A percentile compares a stretch with the other conserved stretches of the same genome.
phyloP scores from a whole-genome alignment of 2,113 vertebrate genomes.

The Meleagris gallopavo region DNA sequence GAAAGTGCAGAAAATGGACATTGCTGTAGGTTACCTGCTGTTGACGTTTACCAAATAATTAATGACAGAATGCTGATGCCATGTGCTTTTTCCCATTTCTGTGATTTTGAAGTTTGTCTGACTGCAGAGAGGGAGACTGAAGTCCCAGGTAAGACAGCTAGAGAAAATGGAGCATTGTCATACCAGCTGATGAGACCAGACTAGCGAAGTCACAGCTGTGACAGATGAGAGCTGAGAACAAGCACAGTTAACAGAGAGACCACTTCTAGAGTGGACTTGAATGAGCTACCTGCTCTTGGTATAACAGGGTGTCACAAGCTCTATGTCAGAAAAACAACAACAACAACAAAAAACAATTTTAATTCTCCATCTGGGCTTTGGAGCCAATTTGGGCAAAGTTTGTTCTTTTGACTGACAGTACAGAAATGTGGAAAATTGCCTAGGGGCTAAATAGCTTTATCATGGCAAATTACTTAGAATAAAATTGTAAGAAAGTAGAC shows the following conservation, averaged over 20 bases:
- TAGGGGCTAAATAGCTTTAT: background rate
- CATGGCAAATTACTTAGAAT: background rate
- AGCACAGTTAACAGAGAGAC: background rate
- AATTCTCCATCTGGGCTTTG: background rate
- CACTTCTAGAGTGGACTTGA: background rate
- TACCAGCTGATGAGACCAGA: background rate
- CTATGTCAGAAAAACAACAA: background rate
- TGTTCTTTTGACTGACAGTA: background rate
- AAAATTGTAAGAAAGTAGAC: background rate
- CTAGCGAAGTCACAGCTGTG: background rate
- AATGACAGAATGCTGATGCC: background rate
- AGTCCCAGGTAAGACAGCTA: background rate
- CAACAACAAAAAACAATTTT: background rate
- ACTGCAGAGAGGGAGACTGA: background rate
- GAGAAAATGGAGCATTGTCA: background rate
- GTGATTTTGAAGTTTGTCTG: background rate
- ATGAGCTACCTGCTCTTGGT: background rate
- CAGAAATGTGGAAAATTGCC: background rate
- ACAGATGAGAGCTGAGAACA: background rate
- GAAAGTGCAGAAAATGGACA: background rate
- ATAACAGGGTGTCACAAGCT: background rate
- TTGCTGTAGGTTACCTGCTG: background rate
- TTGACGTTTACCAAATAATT: background rate
- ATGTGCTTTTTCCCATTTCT: background rate
- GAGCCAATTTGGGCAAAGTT: background rate